Evolutionary conservation across 2,888 invertebrate genomes (phyloP).

Genomic region (Stomorhina lunata): DNA sequence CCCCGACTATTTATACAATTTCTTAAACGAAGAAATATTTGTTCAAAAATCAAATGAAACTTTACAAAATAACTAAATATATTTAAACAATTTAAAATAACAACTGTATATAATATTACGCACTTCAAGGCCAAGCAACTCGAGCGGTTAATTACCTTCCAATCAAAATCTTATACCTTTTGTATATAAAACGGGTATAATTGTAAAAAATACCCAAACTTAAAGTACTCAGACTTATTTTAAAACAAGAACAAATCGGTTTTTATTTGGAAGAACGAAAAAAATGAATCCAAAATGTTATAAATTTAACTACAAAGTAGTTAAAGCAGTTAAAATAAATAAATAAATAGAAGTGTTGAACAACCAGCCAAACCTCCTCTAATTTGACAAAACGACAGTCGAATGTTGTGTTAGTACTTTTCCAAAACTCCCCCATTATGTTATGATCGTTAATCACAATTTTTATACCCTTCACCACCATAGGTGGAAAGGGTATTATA

Average conservation of each 20-base stretch:
- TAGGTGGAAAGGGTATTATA: too few relatives aligned
- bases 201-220: neutral
- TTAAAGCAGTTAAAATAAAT: neutral
- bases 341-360: too few relatives aligned
- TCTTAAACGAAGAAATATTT: conserved; percentile 1
- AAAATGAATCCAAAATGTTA: neutral
- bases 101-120: conserved; percentile 35
- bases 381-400: conserved; percentile 11
- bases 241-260: conserved; percentile 1
- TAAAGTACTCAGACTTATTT: neutral
- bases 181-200: neutral
- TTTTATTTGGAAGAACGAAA: neutral
- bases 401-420: neutral
- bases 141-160: conserved; percentile 75
- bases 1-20: neutral
- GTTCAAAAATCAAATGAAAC: neutral
- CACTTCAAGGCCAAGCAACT: conserved; percentile 73
- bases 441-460: neutral
- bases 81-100: conserved; percentile 7
- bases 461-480: too few relatives aligned
- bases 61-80: neutral
- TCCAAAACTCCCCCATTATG: conserved; percentile 10
- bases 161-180: conserved; percentile 53
- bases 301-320: neutral
- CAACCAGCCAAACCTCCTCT: neutral